phyloP scores from a whole-genome alignment of 2,113 vertebrate species.

The Phyllostomus hastatus region DNA sequence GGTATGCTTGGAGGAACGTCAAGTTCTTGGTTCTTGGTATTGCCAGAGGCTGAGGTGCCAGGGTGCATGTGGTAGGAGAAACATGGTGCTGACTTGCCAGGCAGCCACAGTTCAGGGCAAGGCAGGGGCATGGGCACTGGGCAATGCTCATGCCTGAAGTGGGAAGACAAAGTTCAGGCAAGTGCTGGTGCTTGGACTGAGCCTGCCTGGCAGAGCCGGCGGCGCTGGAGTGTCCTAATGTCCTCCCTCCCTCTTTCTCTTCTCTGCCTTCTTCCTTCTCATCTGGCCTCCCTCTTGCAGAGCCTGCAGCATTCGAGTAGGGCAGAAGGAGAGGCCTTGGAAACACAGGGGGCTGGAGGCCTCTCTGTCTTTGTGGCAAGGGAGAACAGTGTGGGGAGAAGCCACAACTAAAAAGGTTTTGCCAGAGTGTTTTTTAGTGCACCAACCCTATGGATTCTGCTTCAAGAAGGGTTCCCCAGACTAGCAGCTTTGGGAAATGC shows the following conservation, averaged over 20 bases:
- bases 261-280: background rate
- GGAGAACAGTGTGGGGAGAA: background rate
- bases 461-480: background rate
- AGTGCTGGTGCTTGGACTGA: rapidly evolving
- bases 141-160: background rate
- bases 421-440: background rate
- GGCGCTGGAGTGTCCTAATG: rapidly evolving
- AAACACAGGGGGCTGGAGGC: background rate
- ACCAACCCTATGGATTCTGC: background rate
- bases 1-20: constrained; percentile 34
- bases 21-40: constrained; percentile 40
- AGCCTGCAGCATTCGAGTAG: background rate
- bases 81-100: background rate
- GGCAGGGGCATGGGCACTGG: too few species aligned
- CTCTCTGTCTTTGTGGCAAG: background rate
- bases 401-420: background rate
- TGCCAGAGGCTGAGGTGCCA: constrained; percentile 18
- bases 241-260: background rate
- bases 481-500: background rate
- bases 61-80: background rate
- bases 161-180: background rate
- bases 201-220: background rate
- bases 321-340: background rate
- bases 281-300: background rate
- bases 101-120: background rate